A percentile compares a stretch with the other conserved stretches of the same genome.
Conservation (phyloP, 1,140 invertebrate species). For the Venustaconcha ellipsiformis region DNA sequence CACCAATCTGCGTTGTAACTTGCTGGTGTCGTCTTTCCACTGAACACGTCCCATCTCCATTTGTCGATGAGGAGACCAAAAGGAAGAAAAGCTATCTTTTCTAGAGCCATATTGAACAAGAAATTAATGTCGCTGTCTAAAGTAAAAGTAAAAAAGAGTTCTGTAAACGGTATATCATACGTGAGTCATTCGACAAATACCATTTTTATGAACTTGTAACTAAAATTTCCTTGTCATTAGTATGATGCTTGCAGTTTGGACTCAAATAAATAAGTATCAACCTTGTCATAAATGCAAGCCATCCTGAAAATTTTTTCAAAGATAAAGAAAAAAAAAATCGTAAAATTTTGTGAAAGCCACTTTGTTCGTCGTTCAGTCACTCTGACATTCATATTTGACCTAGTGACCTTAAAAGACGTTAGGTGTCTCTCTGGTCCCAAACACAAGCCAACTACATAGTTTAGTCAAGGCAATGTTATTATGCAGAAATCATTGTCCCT, state of each 20-base stretch:
- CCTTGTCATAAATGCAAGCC: background rate
- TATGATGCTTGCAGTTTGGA: background rate
- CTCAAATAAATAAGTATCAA: background rate
- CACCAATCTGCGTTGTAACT: conserved; percentile 68
- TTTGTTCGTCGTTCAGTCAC: too few species aligned
- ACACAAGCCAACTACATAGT: too few species aligned
- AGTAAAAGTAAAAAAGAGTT: conserved; percentile 12
- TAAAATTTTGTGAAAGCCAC: too few species aligned
- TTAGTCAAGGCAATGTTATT: too few species aligned
- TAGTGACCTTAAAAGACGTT: background rate
- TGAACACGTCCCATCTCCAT: conserved; percentile 88
- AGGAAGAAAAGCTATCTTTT: conserved; percentile 90
- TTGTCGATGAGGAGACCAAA: conserved; percentile 87
- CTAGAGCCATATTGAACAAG: conserved; percentile 77
- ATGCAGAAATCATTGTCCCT: too few species aligned
- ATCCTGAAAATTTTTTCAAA: background rate
- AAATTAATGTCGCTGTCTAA: conserved; percentile 63
- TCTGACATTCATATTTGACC: background rate
- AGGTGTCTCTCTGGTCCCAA: background rate
- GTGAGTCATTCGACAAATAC: background rate
- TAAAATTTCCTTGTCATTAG: background rate
- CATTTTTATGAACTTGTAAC: background rate
- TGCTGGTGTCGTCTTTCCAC: conserved; percentile 71
- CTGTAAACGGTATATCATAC: background rate
- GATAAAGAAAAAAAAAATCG: background rate